Conservation (phyloP, 2,113 vertebrate genomes). For the Hemichromis elongatus region DNA sequence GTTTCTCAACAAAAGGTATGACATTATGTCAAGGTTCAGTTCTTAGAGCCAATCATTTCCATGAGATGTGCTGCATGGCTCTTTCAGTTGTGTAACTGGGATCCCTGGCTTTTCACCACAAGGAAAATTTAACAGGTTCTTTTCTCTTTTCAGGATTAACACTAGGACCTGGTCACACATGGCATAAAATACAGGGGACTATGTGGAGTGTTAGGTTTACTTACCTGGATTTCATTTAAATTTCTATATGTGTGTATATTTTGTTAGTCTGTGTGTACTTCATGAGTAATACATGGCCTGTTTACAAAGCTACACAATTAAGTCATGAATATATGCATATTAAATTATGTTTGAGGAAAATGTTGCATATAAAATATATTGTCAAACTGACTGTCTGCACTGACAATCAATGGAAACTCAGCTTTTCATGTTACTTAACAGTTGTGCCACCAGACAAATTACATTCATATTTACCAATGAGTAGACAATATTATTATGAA, state of each 20-base stretch:
- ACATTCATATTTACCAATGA: neutral
- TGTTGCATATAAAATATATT: neutral
- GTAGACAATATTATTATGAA: neutral
- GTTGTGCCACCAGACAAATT: neutral
- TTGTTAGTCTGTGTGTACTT: conserved; percentile 25
- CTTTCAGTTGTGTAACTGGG: neutral
- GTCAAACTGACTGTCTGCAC: neutral
- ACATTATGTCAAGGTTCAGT: neutral
- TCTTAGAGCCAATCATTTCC: neutral
- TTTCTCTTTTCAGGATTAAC: neutral
- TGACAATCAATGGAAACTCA: neutral
- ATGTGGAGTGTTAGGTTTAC: neutral
- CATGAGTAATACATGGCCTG: conserved; percentile 39
- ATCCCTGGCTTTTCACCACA: neutral
- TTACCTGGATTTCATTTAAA: conserved; percentile 1
- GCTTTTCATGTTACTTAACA: neutral
- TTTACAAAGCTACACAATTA: conserved; percentile 28
- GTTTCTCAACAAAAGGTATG: neutral
- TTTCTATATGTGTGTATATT: conserved; percentile 12
- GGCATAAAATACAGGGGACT: neutral
- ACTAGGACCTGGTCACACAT: neutral
- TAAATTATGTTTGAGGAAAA: conserved; percentile 33
- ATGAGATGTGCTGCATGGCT: neutral
- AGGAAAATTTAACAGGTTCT: neutral
- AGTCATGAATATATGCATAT: conserved; percentile 51